phyloP scores from a whole-genome alignment of 2,797 vertebrate species.

The Hapalemur alaotrensis region DNA sequence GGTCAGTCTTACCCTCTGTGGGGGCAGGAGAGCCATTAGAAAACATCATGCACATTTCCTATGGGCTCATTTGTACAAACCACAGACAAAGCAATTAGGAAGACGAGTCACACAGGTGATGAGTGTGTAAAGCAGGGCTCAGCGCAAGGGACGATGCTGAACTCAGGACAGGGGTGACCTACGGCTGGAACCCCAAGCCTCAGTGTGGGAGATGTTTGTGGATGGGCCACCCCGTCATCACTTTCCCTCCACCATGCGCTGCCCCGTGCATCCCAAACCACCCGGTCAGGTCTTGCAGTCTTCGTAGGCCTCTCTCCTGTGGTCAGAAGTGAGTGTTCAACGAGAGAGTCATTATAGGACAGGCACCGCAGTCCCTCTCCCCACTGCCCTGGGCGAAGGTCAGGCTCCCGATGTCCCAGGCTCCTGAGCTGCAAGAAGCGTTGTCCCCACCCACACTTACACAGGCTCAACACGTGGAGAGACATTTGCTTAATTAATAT shows the following conservation, averaged over 20 bases:
- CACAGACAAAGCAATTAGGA: background rate
- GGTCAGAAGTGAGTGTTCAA: background rate
- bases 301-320: background rate
- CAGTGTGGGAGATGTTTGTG: background rate
- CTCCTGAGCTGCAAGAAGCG: background rate
- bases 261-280: background rate
- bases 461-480: background rate
- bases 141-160: background rate
- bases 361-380: accelerated
- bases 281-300: accelerated
- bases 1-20: accelerated
- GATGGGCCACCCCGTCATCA: background rate
- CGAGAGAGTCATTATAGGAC: background rate
- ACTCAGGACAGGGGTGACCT: background rate
- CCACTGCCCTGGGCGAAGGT: background rate
- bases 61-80: too few relatives aligned
- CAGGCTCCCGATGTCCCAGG: background rate
- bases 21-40: background rate
- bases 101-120: background rate
- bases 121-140: background rate
- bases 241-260: background rate
- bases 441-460: background rate
- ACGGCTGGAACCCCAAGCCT: background rate
- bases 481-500: background rate
- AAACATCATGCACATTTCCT: too few relatives aligned